Evolutionary conservation across 2,888 invertebrate genomes (phyloP).

Genomic region (Zhengitettix transpicula): DNA sequence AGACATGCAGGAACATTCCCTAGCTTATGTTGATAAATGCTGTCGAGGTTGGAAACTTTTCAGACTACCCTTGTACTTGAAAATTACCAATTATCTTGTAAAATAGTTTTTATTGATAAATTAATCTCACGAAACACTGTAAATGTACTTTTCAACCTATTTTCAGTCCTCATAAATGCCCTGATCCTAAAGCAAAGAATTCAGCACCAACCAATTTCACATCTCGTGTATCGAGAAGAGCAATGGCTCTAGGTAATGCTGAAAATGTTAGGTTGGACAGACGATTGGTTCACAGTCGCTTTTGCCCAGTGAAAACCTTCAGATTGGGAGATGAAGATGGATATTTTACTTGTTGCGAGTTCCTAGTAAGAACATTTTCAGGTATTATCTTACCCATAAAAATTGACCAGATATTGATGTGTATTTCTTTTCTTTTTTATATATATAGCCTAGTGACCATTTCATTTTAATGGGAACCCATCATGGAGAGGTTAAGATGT

Average conservation of each 20-base stretch:
- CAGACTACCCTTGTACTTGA: too few species aligned
- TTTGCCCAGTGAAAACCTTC: constrained; percentile 58
- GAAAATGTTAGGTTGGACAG: constrained; percentile 52
- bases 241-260: constrained; percentile 35
- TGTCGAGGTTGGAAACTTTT: too few species aligned
- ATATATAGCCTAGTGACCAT: constrained; percentile 31
- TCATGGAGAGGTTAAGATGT: constrained; percentile 76
- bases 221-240: constrained; percentile 38
- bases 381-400: not conserved
- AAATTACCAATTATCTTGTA: too few species aligned
- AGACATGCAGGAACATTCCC: too few species aligned
- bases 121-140: too few species aligned
- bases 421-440: not conserved
- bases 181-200: constrained; percentile 59
- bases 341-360: constrained; percentile 57
- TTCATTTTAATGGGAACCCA: constrained; percentile 76
- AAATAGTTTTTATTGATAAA: too few species aligned
- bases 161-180: constrained; percentile 84
- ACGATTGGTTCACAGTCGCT: constrained; percentile 66
- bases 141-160: too few species aligned
- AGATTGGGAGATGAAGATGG: constrained; percentile 51
- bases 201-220: constrained; percentile 55
- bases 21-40: too few species aligned
- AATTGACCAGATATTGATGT: not conserved
- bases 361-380: constrained; percentile 26